A percentile compares a stretch with the other conserved stretches of the same genome.
These are phyloP conservation scores for Junonia oenone DNA, from an alignment of 2,888 invertebrate species.

Conservation along the genomic window DNA sequence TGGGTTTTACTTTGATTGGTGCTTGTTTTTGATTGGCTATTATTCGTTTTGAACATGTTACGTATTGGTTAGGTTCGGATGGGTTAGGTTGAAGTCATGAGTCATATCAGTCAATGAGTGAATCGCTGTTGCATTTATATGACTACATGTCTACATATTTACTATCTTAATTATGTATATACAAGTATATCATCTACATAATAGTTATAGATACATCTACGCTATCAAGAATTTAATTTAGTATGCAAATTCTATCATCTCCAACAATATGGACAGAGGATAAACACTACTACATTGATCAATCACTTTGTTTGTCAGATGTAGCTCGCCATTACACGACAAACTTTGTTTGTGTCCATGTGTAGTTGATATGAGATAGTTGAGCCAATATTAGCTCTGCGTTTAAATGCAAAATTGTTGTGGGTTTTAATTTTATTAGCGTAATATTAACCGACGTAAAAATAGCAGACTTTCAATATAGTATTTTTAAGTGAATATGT, in stretches of 20 bases:
- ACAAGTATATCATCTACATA: too few relatives aligned
- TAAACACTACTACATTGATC: neutral
- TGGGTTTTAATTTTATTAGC: neutral
- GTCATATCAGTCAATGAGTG: too few relatives aligned
- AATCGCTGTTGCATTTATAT: too few relatives aligned
- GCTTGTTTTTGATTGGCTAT: too few relatives aligned
- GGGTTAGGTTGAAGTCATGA: too few relatives aligned
- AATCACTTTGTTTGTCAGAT: neutral
- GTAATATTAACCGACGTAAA: neutral
- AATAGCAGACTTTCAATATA: neutral
- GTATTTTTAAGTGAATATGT: too few relatives aligned
- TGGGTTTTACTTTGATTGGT: neutral
- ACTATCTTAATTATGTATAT: too few relatives aligned
- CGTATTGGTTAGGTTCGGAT: too few relatives aligned
- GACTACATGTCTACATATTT: too few relatives aligned
- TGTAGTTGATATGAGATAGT: neutral
- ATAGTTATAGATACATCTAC: neutral
- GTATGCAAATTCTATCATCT: neutral
- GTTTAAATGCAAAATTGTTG: neutral
- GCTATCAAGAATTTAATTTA: neutral
- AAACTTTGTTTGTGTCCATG: neutral
- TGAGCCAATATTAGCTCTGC: neutral
- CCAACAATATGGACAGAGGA: too few relatives aligned
- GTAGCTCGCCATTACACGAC: neutral
- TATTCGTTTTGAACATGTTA: too few relatives aligned